phyloP scores from a whole-genome alignment of 92 coral and sea anemone species.

The Bergia puertoricense region DNA sequence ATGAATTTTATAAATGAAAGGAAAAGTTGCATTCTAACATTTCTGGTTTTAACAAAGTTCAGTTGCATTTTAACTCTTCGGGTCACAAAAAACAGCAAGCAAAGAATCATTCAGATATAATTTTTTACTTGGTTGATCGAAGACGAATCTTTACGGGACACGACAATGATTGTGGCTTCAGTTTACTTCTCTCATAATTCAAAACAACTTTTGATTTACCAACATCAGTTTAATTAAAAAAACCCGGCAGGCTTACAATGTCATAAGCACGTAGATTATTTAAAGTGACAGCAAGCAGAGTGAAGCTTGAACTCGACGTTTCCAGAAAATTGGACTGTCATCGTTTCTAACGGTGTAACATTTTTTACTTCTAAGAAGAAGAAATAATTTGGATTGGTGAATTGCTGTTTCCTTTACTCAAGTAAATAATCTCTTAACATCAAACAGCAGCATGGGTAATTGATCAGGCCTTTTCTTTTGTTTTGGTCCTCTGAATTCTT shows the following conservation, averaged over 20 bases:
- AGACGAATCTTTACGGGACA: neutral
- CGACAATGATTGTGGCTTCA: neutral
- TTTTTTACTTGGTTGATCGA: neutral
- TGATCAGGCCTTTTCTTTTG: neutral
- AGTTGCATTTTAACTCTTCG: neutral
- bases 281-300: neutral
- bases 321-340: neutral
- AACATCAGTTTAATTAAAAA: too few relatives aligned
- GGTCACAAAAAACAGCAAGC: neutral
- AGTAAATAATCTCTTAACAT: neutral
- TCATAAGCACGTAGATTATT: neutral
- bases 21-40: neutral
- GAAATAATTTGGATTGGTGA: neutral
- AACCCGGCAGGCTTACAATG: neutral
- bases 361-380: too few relatives aligned
- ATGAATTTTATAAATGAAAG: neutral
- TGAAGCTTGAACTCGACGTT: neutral
- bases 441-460: neutral
- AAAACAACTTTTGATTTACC: too few relatives aligned
- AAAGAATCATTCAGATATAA: neutral
- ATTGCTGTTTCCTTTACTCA: neutral
- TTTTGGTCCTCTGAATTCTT: neutral
- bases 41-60: neutral
- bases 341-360: neutral
- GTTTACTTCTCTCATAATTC: neutral